phyloP scores from a whole-genome alignment of 1,140 invertebrate species.

The Mycetomoellerius zeteki region DNA sequence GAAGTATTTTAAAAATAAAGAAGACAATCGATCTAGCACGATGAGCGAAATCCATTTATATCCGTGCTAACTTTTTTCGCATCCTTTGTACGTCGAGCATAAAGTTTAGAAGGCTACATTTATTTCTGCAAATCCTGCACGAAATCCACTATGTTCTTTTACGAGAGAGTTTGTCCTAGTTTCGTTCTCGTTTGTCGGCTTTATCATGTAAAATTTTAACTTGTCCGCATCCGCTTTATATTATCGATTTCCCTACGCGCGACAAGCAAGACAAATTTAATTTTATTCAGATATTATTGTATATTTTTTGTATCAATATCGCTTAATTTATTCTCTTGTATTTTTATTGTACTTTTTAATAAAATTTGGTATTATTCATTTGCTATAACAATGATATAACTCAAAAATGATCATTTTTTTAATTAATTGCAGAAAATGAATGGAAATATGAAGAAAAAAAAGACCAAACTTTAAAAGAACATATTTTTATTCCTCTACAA shows the following conservation, averaged over 20 bases:
- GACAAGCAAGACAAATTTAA: conserved; percentile 50
- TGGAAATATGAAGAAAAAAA: too few relatives aligned
- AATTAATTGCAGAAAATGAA: too few relatives aligned
- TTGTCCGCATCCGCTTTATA: conserved; percentile 47
- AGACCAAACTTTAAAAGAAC: too few relatives aligned
- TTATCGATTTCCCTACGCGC: conserved; percentile 46
- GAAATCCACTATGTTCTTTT: conserved; percentile 47
- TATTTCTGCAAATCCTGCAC: conserved; percentile 54
- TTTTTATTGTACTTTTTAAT: background rate
- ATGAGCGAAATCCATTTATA: conserved; percentile 40
- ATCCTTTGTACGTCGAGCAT: conserved; percentile 30
- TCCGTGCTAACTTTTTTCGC: conserved; percentile 6
- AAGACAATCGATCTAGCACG: background rate
- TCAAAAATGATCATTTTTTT: too few relatives aligned
- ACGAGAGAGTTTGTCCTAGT: conserved; percentile 51
- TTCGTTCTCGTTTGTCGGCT: conserved; percentile 62
- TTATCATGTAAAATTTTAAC: conserved; percentile 60
- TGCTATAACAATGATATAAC: too few relatives aligned
- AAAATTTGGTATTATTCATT: background rate
- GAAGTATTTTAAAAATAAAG: background rate
- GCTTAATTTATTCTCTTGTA: background rate
- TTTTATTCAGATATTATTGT: conserved; percentile 16
- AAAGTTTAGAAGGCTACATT: conserved; percentile 61
- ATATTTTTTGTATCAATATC: background rate
- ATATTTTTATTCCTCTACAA: too few relatives aligned